Conservation (phyloP, 2,888 invertebrate genomes). For the Agriopis aurantiaria region DNA sequence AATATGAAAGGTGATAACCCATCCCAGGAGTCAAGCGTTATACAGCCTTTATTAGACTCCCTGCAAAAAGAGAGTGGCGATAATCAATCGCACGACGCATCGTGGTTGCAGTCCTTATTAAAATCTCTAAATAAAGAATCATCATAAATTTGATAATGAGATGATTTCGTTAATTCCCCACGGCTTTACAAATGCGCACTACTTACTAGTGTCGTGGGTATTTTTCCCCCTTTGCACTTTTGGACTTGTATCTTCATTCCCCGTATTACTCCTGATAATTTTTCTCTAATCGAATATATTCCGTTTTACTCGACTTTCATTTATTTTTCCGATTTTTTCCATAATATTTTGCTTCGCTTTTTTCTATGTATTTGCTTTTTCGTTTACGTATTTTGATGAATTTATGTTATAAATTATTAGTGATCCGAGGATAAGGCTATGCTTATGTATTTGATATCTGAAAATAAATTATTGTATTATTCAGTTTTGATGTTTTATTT, state of each 20-base stretch:
- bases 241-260: not conserved
- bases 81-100: not conserved
- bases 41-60: not conserved
- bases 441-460: not conserved
- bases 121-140: not conserved
- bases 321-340: no score
- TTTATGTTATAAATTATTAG: not conserved
- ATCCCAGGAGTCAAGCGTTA: not conserved
- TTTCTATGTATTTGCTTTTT: no score
- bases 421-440: not conserved
- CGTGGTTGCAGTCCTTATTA: not conserved
- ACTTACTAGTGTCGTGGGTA: no score
- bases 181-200: no score
- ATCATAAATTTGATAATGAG: not conserved
- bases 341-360: no score
- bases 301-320: no score
- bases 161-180: no score
- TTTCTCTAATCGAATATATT: no score
- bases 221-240: not conserved
- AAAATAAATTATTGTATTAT: not conserved
- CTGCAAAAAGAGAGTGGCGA: constrained; percentile 1
- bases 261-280: no score
- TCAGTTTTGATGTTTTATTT: not conserved
- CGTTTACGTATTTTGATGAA: not conserved
- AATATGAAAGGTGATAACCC: not conserved